phyloP scores from a whole-genome alignment of 2,888 invertebrate genomes.

The Apotomis capreana region DNA sequence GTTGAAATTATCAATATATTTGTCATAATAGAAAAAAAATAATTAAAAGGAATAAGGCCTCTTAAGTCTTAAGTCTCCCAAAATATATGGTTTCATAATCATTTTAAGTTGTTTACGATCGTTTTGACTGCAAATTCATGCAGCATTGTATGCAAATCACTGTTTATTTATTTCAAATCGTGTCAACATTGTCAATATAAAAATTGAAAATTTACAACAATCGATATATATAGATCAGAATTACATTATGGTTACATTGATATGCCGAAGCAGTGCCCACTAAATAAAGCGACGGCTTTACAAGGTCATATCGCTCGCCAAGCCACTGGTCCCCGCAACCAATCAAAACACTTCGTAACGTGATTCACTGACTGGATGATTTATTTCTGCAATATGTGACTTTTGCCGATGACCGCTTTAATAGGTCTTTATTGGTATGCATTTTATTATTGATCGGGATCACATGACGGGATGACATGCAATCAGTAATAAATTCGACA shows the following conservation, averaged over 20 bases:
- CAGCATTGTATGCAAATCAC: not conserved
- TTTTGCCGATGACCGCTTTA: slow-evolving; percentile 32
- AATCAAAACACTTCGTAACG: slow-evolving; percentile 15
- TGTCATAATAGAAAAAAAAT: too few species aligned
- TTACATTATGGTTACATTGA: slow-evolving; percentile 24
- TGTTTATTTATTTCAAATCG: not conserved
- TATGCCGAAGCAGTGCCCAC: slow-evolving; percentile 31
- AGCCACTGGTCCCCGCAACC: slow-evolving; percentile 16
- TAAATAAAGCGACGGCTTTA: slow-evolving; percentile 31
- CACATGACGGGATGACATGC: slow-evolving; percentile 12
- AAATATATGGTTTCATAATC: not conserved
- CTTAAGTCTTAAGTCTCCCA: too few species aligned
- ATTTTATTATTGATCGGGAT: slow-evolving; percentile 6
- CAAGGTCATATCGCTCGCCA: slow-evolving; percentile 36
- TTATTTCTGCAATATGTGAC: slow-evolving; percentile 40
- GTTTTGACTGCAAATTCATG: slow-evolving; percentile 1
- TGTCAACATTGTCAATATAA: not conserved
- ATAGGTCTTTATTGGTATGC: slow-evolving; percentile 28
- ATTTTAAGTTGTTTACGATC: slow-evolving; percentile 1
- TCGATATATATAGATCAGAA: slow-evolving; percentile 21
- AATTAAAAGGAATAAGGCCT: too few species aligned
- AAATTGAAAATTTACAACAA: not conserved
- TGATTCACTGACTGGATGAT: slow-evolving; percentile 34
- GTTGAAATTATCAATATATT: too few species aligned
- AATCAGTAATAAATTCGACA: slow-evolving; percentile 17